Conservation (phyloP, 2,113 vertebrate genomes). For the Narcine bancroftii region DNA sequence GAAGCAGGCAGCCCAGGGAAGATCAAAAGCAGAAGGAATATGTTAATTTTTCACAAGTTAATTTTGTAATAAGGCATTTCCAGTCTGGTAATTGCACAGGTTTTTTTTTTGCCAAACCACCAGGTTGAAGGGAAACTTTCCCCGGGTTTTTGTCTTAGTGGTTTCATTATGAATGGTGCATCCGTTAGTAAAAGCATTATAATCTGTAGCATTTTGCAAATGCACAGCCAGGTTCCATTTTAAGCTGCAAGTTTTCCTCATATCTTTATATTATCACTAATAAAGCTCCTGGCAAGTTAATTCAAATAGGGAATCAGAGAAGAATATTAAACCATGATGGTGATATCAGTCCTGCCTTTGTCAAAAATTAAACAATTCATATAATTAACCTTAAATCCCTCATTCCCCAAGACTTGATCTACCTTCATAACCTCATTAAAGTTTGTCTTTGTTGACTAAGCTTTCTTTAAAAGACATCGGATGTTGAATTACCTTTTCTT, state of each 20-base stretch:
- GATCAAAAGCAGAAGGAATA: constrained; percentile 31
- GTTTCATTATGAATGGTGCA: constrained; percentile 22
- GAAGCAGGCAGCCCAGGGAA: not conserved
- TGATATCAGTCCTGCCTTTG: not conserved
- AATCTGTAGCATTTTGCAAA: not conserved
- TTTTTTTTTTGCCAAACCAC: constrained; percentile 36
- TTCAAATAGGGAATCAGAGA: not conserved
- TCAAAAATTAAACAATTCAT: not conserved
- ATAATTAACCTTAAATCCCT: not conserved
- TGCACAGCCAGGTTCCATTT: constrained; percentile 18
- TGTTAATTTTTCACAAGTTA: constrained; percentile 28
- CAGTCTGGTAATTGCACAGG: constrained; percentile 32
- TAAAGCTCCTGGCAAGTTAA: not conserved
- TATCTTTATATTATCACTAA: not conserved
- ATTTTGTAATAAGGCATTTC: constrained; percentile 37
- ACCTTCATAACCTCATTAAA: not conserved
- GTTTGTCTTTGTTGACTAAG: not conserved
- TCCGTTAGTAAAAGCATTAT: constrained; percentile 23
- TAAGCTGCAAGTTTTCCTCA: not conserved
- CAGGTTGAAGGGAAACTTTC: constrained; percentile 37
- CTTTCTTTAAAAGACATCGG: not conserved
- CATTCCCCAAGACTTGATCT: not conserved
- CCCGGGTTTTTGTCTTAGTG: constrained; percentile 7
- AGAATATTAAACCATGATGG: not conserved
- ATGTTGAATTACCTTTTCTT: not conserved